Evolutionary conservation across 2,888 invertebrate genomes (phyloP).

Genomic region (Cryptocephalus primarius): DNA sequence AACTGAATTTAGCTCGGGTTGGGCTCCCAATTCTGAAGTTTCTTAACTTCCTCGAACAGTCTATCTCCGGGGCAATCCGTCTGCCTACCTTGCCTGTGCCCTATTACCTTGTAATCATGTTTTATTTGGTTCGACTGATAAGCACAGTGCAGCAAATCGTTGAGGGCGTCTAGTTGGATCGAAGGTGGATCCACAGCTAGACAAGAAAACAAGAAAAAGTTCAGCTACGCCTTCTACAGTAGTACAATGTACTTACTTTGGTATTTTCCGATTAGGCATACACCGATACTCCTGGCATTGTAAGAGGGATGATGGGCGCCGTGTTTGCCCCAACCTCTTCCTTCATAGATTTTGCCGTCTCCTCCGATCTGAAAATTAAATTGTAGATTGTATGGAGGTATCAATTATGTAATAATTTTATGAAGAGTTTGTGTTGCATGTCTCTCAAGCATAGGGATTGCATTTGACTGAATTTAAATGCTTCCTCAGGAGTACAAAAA

Average conservation of each 20-base stretch:
- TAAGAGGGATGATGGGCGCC: constrained; percentile 51
- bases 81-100: constrained; percentile 10
- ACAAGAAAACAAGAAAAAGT: neutral
- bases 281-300: constrained; percentile 48
- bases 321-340: constrained; percentile 48
- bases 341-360: constrained; percentile 54
- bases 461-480: too few relatives aligned
- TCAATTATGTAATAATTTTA: neutral
- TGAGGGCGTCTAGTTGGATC: constrained; percentile 7
- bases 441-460: too few relatives aligned
- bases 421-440: too few relatives aligned
- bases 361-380: constrained; percentile 42
- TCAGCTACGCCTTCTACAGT: too few relatives aligned
- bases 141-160: constrained; percentile 9
- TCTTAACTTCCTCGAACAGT: constrained; percentile 3
- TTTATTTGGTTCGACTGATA: constrained; percentile 1
- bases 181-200: constrained; percentile 5
- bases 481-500: too few relatives aligned
- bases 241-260: constrained; percentile 28
- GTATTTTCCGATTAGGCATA: constrained; percentile 49
- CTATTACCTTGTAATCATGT: constrained; percentile 10
- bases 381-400: neutral
- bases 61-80: constrained; percentile 12
- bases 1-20: neutral
- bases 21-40: neutral